Evolutionary conservation across 2,888 invertebrate species (phyloP), one percentile per base, ranked within the genome.

Genomic region (Electrophaes corylata): DNA sequence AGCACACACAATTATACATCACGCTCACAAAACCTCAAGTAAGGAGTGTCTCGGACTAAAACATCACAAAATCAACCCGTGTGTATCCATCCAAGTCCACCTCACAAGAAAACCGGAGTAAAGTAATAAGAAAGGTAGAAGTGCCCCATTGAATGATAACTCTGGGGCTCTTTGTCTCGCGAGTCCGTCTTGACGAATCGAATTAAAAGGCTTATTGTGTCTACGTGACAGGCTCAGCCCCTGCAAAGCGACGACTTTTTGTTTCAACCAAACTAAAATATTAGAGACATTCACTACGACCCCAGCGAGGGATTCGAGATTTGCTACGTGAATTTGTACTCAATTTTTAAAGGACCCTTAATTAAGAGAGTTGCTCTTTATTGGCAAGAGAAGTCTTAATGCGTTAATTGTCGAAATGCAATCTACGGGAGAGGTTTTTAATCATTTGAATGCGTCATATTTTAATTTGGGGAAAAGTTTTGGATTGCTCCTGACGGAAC

Each of bases 141-240:
- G 91, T 89, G 91, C 91, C 87, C 91, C 88, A 86, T 91, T 91
- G 92, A 92, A 92, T 92, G 91, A 92, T 91, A 92, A 92, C 91
- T 84, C 86, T 74, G 76, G 43, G 66, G 76, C 84, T 50, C 88
- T 91, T 91, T 91, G 91, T 91, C 89, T 86, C 83, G 72, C 67
- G 81, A 82, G 90, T 86, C 88, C 90, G 87, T 87, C 91, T 85
- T 88, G 91, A 91, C 88, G 91, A 90, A 91, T 91, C 91, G 91
- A 91, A 91, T 91, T 91, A 90, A 91, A 91, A 91, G 91, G 91
- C 91, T 91, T 91, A 91, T 90, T 91, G 91, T 91, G 91, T 91
- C 90, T 86, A 91, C 91, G 91, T 91, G 91, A 90, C 91, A 88
- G 31, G 88, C 81, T 75, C 71, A 75, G 73, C 82, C 83, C 84